These are phyloP conservation scores for Pterophyllum scalare DNA, from an alignment of 2,113 vertebrate genomes.

Conservation along the genomic window DNA sequence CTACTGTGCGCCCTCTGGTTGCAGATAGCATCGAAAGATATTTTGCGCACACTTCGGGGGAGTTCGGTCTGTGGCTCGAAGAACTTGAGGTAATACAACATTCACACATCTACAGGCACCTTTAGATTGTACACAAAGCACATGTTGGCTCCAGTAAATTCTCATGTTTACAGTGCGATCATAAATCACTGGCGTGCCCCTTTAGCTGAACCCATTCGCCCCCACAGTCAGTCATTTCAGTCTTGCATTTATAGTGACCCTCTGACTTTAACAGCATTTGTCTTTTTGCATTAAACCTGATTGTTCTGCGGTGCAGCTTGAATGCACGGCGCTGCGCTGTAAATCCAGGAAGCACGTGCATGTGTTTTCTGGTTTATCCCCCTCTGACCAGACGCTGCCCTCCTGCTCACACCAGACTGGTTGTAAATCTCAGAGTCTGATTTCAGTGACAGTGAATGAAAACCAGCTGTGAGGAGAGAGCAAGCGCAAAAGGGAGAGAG, in stretches of 20 bases:
- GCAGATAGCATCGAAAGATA: not conserved
- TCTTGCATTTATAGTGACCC: not conserved
- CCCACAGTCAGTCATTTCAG: not conserved
- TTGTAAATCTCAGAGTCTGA: constrained; percentile 20
- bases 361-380: not conserved
- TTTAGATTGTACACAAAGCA: too few species aligned
- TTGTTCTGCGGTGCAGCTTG: not conserved
- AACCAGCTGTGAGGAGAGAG: constrained; percentile 26
- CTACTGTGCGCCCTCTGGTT: not conserved
- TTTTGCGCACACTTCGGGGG: too few species aligned
- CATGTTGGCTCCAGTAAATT: too few species aligned
- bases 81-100: too few species aligned
- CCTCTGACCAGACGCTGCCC: constrained; percentile 8
- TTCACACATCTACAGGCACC: too few species aligned
- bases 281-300: not conserved
- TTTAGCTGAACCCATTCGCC: not conserved
- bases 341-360: not conserved
- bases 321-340: not conserved
- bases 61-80: too few species aligned
- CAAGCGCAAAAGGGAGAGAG: not conserved
- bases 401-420: constrained; percentile 1
- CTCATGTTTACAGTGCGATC: not conserved
- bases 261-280: not conserved
- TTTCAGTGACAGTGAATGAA: constrained; percentile 23
- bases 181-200: not conserved